Evolutionary conservation across 2,113 vertebrate genomes (phyloP).

Genomic region (Physeter macrocephalus): DNA sequence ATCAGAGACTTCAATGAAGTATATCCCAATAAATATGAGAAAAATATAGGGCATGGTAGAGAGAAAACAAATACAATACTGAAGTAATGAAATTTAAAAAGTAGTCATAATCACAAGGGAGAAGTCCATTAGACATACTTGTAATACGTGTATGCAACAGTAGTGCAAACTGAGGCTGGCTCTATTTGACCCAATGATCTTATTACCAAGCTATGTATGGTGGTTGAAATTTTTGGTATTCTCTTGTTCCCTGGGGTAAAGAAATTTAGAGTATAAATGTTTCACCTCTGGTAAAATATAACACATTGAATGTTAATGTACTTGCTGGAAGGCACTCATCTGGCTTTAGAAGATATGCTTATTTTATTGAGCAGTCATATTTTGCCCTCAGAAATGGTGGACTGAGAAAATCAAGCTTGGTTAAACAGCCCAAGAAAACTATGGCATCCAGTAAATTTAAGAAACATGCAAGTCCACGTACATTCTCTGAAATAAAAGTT

Average conservation of each 20-base stretch:
- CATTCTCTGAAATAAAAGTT: conserved; percentile 19
- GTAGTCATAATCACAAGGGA: neutral
- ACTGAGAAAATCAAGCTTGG: conserved; percentile 27
- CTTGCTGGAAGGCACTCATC: conserved; percentile 14
- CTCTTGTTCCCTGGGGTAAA: conserved; percentile 11
- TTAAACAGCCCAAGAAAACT: conserved; percentile 9
- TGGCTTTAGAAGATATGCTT: conserved; percentile 31
- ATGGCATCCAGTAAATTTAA: neutral
- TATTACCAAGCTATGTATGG: neutral
- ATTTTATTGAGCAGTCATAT: conserved; percentile 43
- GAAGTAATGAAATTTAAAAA: neutral
- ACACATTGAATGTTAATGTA: conserved; percentile 21
- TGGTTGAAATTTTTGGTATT: conserved; percentile 6
- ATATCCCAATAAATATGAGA: neutral
- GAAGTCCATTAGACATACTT: neutral
- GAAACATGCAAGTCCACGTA: neutral
- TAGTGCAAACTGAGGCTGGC: neutral
- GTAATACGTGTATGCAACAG: neutral
- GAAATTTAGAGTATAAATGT: neutral
- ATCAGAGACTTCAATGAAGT: neutral
- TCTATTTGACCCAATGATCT: neutral
- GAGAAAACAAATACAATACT: neutral
- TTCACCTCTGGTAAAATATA: conserved; percentile 47
- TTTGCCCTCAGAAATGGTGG: conserved; percentile 46
- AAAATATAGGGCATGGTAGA: neutral